These are phyloP conservation scores for Coracopsis vasa DNA, from an alignment of 2,113 vertebrate species.

Conservation along the genomic window DNA sequence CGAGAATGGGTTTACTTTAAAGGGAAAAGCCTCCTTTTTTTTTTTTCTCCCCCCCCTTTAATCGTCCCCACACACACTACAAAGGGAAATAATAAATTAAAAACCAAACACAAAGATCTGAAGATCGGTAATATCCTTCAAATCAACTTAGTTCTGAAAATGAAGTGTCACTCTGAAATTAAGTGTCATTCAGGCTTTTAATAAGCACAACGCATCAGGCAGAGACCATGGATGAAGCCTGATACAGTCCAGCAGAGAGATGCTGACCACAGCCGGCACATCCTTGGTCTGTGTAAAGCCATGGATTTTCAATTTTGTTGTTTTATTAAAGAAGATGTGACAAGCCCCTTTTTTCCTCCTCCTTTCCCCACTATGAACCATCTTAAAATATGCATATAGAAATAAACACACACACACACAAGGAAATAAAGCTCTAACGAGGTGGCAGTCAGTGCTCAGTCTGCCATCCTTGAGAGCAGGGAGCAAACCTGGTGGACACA, in stretches of 20 bases:
- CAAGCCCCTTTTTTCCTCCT: not conserved
- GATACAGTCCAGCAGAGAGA: not conserved
- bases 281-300: not conserved
- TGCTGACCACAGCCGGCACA: not conserved
- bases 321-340: not conserved
- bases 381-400: not conserved
- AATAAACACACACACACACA: not conserved
- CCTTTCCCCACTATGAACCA: not conserved
- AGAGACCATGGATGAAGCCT: not conserved
- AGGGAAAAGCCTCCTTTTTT: not conserved
- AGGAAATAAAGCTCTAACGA: not conserved
- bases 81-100: not conserved
- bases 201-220: not conserved
- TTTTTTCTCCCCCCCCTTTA: rapidly evolving
- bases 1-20: not conserved
- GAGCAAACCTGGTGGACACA: not conserved
- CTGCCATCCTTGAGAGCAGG: not conserved
- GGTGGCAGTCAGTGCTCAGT: not conserved
- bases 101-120: not conserved
- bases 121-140: not conserved
- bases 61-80: too few relatives aligned
- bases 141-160: not conserved
- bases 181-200: not conserved
- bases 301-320: not conserved
- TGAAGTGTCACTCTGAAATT: not conserved